Percentiles rank a stretch among this genome's conserved stretches.
Conservation (phyloP, 2,113 vertebrate genomes). For the Mellivora capensis region DNA sequence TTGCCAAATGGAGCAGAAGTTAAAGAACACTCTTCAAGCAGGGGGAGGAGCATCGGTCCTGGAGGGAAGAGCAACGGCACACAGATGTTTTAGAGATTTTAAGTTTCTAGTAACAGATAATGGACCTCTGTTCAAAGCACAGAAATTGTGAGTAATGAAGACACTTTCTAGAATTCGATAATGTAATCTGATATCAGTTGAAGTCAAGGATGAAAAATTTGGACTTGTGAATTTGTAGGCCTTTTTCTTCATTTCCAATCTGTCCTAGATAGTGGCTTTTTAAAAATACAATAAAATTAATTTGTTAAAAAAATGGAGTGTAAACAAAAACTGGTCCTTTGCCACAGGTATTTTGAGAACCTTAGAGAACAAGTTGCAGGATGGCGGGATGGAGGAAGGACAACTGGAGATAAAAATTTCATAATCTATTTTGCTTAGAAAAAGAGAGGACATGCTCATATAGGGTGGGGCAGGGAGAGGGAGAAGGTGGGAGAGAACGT, state of each 20-base stretch:
- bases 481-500: background rate
- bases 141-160: background rate
- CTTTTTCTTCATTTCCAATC: slow-evolving; percentile 17
- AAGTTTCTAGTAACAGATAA: background rate
- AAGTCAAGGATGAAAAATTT: slow-evolving; percentile 4
- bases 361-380: background rate
- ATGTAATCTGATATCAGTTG: too few species aligned
- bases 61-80: background rate
- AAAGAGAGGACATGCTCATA: background rate
- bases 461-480: background rate
- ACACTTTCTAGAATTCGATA: background rate
- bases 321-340: background rate
- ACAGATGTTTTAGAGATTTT: background rate
- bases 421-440: background rate
- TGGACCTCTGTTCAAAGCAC: background rate
- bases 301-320: background rate
- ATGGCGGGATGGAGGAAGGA: background rate
- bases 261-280: background rate
- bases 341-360: background rate
- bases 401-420: background rate
- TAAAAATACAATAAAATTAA: background rate
- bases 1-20: background rate
- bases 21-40: background rate
- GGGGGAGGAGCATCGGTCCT: too few species aligned
- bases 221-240: background rate